phyloP scores from a whole-genome alignment of 2,113 vertebrate species.

The Hyperopisus bebe region DNA sequence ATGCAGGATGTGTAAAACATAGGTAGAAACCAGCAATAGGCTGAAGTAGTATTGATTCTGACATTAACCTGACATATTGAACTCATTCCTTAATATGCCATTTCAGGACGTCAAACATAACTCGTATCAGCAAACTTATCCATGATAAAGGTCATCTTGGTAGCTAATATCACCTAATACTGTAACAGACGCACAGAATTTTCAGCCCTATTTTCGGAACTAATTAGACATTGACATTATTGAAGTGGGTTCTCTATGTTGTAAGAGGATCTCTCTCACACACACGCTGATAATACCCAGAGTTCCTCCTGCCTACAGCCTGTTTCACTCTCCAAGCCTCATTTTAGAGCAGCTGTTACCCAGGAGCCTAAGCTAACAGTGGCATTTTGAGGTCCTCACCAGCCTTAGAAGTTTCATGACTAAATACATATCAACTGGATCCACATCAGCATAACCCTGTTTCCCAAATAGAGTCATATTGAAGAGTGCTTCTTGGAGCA shows the following conservation, averaged over 20 bases:
- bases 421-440: neutral
- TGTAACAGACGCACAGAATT: slow-evolving; percentile 22
- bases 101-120: neutral
- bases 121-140: neutral
- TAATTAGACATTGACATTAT: slow-evolving; percentile 48
- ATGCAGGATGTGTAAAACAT: neutral
- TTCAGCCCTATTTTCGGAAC: slow-evolving; percentile 31
- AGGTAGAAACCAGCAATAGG: neutral
- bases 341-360: neutral
- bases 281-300: slow-evolving; percentile 28
- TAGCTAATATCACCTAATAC: slow-evolving; percentile 32
- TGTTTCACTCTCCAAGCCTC: slow-evolving; percentile 24
- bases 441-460: neutral
- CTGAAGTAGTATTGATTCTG: neutral
- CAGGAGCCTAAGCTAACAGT: neutral
- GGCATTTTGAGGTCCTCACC: neutral
- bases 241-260: slow-evolving; percentile 17
- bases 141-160: neutral
- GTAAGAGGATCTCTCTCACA: slow-evolving; percentile 20
- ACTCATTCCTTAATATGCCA: slow-evolving; percentile 28
- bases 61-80: slow-evolving; percentile 3
- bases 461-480: neutral
- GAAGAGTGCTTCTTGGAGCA: neutral
- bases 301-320: slow-evolving; percentile 11
- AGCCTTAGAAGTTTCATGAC: neutral